Conservation (phyloP, 2,113 vertebrate genomes). For the Ploceus nigricollis region DNA sequence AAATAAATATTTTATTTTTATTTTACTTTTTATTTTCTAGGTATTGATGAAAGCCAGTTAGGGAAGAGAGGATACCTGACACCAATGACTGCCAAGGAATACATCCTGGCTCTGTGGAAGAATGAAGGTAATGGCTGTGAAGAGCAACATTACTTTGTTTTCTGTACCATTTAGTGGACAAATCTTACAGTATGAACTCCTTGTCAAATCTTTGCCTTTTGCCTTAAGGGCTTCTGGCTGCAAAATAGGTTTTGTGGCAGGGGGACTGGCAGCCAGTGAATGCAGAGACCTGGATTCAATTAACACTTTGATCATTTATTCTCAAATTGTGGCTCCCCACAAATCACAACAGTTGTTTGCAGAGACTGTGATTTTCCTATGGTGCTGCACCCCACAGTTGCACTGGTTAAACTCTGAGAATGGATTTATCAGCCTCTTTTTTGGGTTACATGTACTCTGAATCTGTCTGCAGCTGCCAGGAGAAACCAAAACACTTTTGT, state of each 20-base stretch:
- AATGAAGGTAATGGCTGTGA: conserved; percentile 82
- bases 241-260: neutral
- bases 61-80: conserved; percentile 89
- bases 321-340: neutral
- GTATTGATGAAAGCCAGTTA: conserved; percentile 69
- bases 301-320: neutral
- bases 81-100: conserved; percentile 83
- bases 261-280: neutral
- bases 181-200: neutral
- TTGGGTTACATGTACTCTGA: neutral
- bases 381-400: neutral
- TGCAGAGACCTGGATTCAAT: neutral
- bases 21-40: neutral
- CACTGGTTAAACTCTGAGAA: neutral
- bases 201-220: neutral
- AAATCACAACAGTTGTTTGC: neutral
- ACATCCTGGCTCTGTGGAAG: conserved; percentile 81
- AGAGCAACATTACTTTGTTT: neutral
- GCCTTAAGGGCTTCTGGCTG: neutral
- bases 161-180: neutral
- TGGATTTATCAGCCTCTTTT: neutral
- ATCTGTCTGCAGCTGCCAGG: neutral
- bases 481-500: neutral
- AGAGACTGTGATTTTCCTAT: neutral
- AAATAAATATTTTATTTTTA: neutral